A percentile compares a stretch with the other conserved stretches of the same genome.
Evolutionary conservation across 2,888 invertebrate species (phyloP).

Genomic region (Standfussiana lucernea): DNA sequence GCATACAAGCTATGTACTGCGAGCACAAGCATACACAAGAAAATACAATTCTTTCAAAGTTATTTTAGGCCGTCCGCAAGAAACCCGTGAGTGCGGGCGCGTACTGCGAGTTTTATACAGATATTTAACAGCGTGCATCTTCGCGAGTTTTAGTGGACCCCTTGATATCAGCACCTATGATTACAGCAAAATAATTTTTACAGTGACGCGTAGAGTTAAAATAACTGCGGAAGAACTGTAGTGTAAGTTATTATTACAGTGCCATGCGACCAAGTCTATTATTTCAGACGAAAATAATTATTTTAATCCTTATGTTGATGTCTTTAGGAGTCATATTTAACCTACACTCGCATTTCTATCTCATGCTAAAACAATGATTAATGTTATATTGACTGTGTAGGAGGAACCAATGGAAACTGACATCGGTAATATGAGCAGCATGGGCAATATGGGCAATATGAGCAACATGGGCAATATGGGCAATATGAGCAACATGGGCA

Average conservation of each 20-base stretch:
- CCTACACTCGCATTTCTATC: neutral
- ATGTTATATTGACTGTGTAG: constrained; percentile 64
- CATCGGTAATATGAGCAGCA: constrained; percentile 65
- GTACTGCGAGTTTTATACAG: no score
- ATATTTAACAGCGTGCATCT: no score
- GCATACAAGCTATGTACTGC: no score
- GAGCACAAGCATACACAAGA: neutral
- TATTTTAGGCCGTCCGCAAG: no score
- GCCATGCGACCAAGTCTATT: neutral
- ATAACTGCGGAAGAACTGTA: no score
- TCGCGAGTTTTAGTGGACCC: no score
- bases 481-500: neutral
- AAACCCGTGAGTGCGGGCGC: no score
- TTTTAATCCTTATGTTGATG: neutral
- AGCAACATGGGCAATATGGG: neutral
- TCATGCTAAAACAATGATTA: neutral
- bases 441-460: constrained; percentile 2
- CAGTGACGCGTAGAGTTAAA: no score
- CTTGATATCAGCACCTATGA: no score
- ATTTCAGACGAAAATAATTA: neutral
- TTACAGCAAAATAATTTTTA: no score
- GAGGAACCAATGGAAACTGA: constrained; percentile 87
- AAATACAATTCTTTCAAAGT: neutral
- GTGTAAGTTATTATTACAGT: no score
- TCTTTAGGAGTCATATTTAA: neutral